Evolutionary conservation across 1,140 invertebrate genomes (phyloP), one percentile per base, ranked within the genome.

Genomic region (Battus philenor): DNA sequence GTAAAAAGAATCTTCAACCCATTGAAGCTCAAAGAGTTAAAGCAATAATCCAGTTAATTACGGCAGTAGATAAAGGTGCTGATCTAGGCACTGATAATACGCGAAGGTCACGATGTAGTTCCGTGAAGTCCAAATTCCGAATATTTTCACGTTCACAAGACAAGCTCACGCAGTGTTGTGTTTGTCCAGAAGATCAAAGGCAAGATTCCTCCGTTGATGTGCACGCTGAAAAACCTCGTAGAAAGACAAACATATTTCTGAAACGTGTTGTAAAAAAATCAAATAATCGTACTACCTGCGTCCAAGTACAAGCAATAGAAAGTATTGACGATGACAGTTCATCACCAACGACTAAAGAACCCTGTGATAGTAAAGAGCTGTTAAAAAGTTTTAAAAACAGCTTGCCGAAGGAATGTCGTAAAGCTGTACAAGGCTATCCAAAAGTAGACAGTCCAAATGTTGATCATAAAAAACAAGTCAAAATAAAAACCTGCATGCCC

Each of bases 71-170:
- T 33, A 68, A 58, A 60, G 63, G 61, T 22, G 50, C 10, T 17
- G 50, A 36, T 4, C 17, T 57, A 6, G 47, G 32, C n/a, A 26
- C 52, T 12, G 49, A 53, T 45, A 60, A 65, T 15, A 54, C 60
- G 20, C 68, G 68, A 31, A 72, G 69, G 27, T 69, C 68, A 17
- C 68, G 68, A 48, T 73, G 68, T 32, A 59, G 38, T 54, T 71
- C 65, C 41, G 18, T n/a, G 10, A 30, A 11, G 10, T 1, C 27
- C n/a, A 26, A 26, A 26, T 26, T 22, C 8, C 8, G 8, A 22
- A 22, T 22, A 3, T 12, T n/a, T 41, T 13, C 8, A 17, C 22
- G 11, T 16, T 27, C 38, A 17, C 11, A 24, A 9, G 24, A 41
- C 4, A 41, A 26, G 13, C 15, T 12, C 1, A 15, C 24, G 6